Conservation (phyloP, 2,888 invertebrate species). For the Aphidoletes aphidimyza region DNA sequence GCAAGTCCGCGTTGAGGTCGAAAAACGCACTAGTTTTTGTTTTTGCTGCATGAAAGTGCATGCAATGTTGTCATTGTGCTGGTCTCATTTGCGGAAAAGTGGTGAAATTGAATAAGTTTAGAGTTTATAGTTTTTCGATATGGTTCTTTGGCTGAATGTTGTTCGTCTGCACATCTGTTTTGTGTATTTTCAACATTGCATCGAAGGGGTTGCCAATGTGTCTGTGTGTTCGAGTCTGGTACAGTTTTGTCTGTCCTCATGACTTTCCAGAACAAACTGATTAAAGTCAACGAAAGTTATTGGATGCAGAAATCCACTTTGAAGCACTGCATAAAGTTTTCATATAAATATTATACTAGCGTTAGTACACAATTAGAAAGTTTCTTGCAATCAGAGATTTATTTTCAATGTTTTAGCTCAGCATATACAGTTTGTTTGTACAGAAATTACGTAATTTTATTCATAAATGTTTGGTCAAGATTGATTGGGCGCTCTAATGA, state of each 20-base stretch:
- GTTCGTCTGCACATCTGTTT: not conserved
- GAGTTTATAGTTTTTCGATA: slow-evolving; percentile 41
- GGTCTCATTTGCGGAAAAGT: slow-evolving; percentile 51
- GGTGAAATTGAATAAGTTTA: slow-evolving; percentile 49
- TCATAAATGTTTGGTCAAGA: slow-evolving; percentile 14
- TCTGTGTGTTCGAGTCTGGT: no score
- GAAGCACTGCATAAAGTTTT: not conserved
- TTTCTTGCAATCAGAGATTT: slow-evolving; percentile 35
- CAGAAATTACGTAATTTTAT: not conserved
- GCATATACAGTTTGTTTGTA: not conserved
- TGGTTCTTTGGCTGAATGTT: not conserved
- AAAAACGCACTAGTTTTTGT: no score
- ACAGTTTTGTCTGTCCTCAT: not conserved
- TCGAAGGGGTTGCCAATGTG: not conserved
- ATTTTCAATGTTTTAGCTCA: not conserved
- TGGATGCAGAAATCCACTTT: not conserved
- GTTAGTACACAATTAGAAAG: slow-evolving; percentile 30
- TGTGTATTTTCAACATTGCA: no score
- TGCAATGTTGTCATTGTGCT: no score
- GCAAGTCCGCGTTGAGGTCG: no score
- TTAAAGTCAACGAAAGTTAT: slow-evolving; percentile 12
- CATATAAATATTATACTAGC: slow-evolving; percentile 17
- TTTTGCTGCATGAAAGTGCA: no score
- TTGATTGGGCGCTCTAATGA: no score
- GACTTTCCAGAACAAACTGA: slow-evolving; percentile 16